These are phyloP conservation scores for Acinonyx jubatus DNA, from an alignment of 2,113 vertebrate genomes.

Conservation along the genomic window DNA sequence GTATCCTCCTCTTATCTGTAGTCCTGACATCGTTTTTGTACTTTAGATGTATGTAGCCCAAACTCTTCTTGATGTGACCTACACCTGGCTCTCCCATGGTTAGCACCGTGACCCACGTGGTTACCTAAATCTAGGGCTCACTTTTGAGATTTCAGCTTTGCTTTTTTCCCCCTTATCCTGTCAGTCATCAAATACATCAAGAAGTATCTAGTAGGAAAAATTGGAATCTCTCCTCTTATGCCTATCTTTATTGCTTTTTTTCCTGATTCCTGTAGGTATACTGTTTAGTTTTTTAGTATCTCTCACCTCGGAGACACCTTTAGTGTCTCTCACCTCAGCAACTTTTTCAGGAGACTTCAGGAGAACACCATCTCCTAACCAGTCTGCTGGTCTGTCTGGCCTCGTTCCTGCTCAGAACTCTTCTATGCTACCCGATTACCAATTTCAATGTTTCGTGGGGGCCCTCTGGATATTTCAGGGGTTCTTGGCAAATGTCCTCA, in stretches of 20 bases:
- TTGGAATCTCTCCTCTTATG: background rate
- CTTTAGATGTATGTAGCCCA: background rate
- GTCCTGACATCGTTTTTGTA: background rate
- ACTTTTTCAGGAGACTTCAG: background rate
- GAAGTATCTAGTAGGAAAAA: background rate
- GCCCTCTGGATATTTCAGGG: background rate
- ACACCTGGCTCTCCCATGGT: background rate
- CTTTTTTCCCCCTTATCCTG: background rate
- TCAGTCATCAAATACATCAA: background rate
- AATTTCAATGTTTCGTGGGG: background rate
- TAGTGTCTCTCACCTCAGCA: background rate
- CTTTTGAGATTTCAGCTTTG: background rate
- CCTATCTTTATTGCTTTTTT: background rate
- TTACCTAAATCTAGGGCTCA: background rate
- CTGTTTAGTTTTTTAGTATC: background rate
- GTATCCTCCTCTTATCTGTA: background rate
- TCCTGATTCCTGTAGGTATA: background rate
- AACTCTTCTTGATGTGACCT: background rate
- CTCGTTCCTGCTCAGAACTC: background rate
- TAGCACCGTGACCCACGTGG: rapidly evolving
- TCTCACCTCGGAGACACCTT: background rate
- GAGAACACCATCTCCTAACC: background rate
- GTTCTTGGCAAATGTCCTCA: background rate
- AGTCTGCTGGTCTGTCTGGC: background rate
- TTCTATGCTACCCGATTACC: background rate